A percentile compares a stretch with the other conserved stretches of the same genome.
phyloP scores from a whole-genome alignment of 2,113 vertebrate genomes.

The Gallinago undulata region DNA sequence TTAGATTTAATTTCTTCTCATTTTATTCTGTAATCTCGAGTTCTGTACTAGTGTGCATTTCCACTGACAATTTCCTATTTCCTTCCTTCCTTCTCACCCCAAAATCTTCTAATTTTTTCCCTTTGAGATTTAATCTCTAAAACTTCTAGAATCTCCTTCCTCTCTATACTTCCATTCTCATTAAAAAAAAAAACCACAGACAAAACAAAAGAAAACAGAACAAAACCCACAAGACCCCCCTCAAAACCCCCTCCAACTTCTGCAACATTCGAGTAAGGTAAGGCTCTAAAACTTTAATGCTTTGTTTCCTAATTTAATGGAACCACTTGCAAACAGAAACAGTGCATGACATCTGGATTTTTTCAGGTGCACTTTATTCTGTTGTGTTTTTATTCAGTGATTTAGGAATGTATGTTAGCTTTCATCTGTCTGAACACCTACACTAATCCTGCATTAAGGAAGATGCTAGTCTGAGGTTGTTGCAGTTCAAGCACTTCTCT shows the following conservation, averaged over 20 bases:
- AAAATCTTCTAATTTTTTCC: background rate
- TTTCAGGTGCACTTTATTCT: background rate
- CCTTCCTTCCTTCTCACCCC: background rate
- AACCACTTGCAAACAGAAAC: background rate
- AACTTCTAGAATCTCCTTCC: background rate
- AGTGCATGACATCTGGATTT: background rate
- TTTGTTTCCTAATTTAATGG: background rate
- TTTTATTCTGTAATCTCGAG: background rate
- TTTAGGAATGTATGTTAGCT: background rate
- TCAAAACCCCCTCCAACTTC: background rate
- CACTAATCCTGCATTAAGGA: background rate
- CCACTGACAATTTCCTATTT: background rate
- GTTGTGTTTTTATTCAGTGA: background rate
- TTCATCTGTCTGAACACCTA: background rate
- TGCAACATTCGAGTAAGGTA: background rate
- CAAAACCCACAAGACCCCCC: too few species aligned
- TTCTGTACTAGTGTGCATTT: background rate
- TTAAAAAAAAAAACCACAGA: background rate
- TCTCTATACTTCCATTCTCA: background rate
- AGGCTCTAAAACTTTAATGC: background rate
- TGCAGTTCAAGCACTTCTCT: background rate
- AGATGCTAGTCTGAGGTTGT: background rate
- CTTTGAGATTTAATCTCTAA: background rate
- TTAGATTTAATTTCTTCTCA: background rate
- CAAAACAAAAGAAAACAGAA: too few species aligned